Base-by-base conservation (phyloP, 2,888 invertebrate genomes). In the Pseudeuparius sepicola region DNA sequence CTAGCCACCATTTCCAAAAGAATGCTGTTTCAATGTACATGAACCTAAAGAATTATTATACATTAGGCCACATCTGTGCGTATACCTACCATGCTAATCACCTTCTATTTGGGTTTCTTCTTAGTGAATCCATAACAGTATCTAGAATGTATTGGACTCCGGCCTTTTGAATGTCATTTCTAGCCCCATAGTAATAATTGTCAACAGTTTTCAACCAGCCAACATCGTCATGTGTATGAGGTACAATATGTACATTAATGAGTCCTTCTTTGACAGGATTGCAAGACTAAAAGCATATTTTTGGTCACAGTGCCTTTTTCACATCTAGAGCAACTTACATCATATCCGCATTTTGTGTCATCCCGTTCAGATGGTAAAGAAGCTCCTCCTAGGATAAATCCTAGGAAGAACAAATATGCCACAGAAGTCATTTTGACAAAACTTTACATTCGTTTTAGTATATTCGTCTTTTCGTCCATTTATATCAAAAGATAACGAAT, bases 151-250 rank as follows among this genome's bases (percentile, higher is more conserved):
- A 20, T 20, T 20, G 20, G 7, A 9, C 20, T 9, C 20, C 20
- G 7, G 20, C 7, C 20, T n/a, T n/a, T n/a, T n/a, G n/a, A n/a
- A n/a, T n/a, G n/a, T n/a, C n/a, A n/a, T n/a, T n/a, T n/a, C n/a
- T 56, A 76, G 82, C 76, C 46, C 86, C 86, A 56, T 81, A 90
- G 52, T 81, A 94, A 54, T 94, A 94, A 56, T 92, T 87, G 55
- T 94, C 92, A 0, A 90, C 82, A 0, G 92, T 94, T 61, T 90
- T 88, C 28, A 92, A 60, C 92, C 93, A 94, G 20, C 94, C 94
- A 1, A 90, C 88, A 54, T 94, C 94, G 52, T 93, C 88, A 53
- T 94, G 93, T 0, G 89, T 84, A 54, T 94, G 94, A 0, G 92
- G 75, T 0, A 85, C 74, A 1, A 90, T 63, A 54, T 90, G 90